Percentiles rank a stretch among this genome's conserved stretches.
phyloP scores from a whole-genome alignment of 2,797 vertebrate species.

The Hirundo rustica region DNA sequence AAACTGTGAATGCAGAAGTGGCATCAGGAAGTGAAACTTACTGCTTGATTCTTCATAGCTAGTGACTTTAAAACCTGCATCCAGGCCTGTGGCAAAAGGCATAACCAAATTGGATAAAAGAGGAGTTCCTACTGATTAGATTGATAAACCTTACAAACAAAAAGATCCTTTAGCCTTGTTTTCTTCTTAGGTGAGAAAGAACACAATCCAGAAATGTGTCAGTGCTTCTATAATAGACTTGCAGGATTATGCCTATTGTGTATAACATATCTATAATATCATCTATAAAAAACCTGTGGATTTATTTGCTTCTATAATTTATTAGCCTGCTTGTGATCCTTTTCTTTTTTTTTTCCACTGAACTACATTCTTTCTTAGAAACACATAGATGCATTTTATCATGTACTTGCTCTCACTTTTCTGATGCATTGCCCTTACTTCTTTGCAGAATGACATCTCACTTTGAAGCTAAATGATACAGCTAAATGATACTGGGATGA shows the following conservation, averaged over 20 bases:
- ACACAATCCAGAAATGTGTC: background rate
- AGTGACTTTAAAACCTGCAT: background rate
- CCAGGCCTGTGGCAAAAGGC: background rate
- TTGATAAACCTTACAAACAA: background rate
- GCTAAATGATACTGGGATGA: background rate
- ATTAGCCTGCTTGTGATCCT: background rate
- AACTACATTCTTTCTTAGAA: background rate
- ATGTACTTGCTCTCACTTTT: background rate
- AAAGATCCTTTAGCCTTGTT: background rate
- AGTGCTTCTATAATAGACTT: background rate
- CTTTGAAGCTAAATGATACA: slow-evolving; percentile 16
- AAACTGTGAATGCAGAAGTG: background rate
- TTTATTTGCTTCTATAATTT: background rate
- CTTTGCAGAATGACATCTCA: background rate
- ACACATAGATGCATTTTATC: background rate
- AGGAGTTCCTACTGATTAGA: background rate
- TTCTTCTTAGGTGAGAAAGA: background rate
- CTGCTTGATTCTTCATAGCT: background rate
- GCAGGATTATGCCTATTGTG: background rate
- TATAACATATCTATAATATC: background rate
- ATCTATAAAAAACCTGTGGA: background rate
- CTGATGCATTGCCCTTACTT: background rate
- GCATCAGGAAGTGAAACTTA: background rate
- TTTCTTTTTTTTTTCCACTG: background rate
- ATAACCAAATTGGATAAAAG: background rate